Percentiles rank a stretch among this genome's conserved stretches.
phyloP scores from a whole-genome alignment of 1,140 invertebrate species.

The Asobara japonica region DNA sequence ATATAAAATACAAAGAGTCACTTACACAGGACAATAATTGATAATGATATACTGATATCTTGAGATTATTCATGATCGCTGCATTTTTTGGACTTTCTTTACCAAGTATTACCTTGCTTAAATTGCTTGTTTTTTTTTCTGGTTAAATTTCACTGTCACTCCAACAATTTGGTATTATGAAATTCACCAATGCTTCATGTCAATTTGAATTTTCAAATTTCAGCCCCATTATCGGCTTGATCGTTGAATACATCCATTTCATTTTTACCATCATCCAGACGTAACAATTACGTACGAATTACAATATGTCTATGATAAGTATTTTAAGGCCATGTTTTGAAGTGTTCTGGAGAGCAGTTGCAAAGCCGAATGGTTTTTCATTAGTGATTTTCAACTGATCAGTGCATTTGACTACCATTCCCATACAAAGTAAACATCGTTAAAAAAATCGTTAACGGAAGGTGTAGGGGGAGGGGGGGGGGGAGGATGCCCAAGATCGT shows the following conservation, averaged over 20 bases:
- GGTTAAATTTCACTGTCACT: neutral
- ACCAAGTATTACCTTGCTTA: neutral
- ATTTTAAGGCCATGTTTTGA: constrained; percentile 61
- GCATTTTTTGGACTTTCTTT: constrained; percentile 11
- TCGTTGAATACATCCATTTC: neutral
- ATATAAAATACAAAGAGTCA: constrained; percentile 22
- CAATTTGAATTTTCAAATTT: constrained; percentile 11
- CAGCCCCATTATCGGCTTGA: neutral
- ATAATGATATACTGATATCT: constrained; percentile 22
- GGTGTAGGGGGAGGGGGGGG: neutral
- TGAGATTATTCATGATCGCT: constrained; percentile 16
- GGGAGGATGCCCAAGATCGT: neutral
- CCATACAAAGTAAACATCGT: neutral
- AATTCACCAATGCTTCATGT: neutral
- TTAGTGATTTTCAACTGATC: constrained; percentile 53
- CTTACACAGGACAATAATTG: constrained; percentile 25
- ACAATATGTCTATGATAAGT: constrained; percentile 56
- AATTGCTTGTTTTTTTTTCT: neutral
- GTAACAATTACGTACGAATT: constrained; percentile 36
- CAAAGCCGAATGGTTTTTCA: neutral
- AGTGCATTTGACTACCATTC: neutral
- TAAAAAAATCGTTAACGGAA: constrained; percentile 9
- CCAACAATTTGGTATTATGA: constrained; percentile 23
- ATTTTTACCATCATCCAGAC: constrained; percentile 27
- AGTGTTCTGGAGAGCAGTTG: constrained; percentile 30